These are phyloP conservation scores for Malthinus flaveolus DNA, from an alignment of 2,888 invertebrate species.

Conservation along the genomic window DNA sequence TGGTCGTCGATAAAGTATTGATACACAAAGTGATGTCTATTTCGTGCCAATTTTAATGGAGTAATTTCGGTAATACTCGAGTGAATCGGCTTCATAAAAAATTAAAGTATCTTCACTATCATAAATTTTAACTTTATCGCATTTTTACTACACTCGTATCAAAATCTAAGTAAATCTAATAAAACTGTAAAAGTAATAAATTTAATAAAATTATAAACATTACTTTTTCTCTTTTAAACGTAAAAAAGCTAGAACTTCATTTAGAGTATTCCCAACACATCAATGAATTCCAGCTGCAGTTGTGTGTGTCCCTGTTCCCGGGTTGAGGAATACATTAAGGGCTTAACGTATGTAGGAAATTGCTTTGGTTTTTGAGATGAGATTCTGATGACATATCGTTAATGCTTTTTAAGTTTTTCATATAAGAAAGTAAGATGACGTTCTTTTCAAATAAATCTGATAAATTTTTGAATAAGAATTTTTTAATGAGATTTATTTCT, in stretches of 20 bases:
- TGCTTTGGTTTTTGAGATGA: conserved; percentile 21
- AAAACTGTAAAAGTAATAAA: no score
- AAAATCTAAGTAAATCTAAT: no score
- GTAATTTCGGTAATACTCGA: no score
- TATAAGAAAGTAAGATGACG: conserved; percentile 16
- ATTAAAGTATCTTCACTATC: no score
- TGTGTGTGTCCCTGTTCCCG: conserved; percentile 8
- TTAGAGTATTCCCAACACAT: conserved; percentile 9
- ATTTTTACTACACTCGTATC: no score
- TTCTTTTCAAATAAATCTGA: conserved; percentile 6
- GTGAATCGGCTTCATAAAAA: no score
- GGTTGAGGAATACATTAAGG: conserved; percentile 24
- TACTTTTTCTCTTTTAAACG: background rate
- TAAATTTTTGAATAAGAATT: conserved; percentile 5
- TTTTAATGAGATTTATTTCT: no score
- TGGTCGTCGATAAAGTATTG: no score
- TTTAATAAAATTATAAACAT: no score
- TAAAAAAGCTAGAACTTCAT: conserved; percentile 1
- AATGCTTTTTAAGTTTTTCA: conserved; percentile 21
- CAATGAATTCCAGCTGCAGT: conserved; percentile 16
- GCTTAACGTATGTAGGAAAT: conserved; percentile 24
- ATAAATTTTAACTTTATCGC: no score
- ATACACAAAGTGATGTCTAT: no score
- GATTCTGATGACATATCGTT: conserved; percentile 25
- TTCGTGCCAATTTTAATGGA: no score